These are phyloP conservation scores for Tenodera sinensis DNA, from an alignment of 2,888 invertebrate species.

Conservation along the genomic window DNA sequence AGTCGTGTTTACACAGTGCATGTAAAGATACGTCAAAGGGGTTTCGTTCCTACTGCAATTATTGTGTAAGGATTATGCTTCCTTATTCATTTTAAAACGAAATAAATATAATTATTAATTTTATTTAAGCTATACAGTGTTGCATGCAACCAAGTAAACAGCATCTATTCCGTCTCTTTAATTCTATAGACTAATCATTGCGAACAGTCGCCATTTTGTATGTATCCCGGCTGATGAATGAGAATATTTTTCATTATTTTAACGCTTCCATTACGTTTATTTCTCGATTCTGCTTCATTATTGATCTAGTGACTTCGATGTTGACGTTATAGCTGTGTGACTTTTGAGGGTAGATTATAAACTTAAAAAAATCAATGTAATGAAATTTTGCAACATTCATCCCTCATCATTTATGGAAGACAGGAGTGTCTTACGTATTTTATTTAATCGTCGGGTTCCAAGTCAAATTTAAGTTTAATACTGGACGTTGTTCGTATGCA, in stretches of 20 bases:
- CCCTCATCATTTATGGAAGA: conserved; percentile 13
- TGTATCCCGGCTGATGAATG: conserved; percentile 33
- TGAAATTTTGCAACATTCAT: not conserved
- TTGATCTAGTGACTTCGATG: not conserved
- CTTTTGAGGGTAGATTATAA: not conserved
- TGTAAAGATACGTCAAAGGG: conserved; percentile 32
- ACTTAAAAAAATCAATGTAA: not conserved
- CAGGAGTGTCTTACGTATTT: conserved; percentile 4
- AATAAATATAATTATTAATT: not conserved
- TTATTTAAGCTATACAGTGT: not conserved
- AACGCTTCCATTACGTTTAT: not conserved
- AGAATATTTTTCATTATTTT: conserved; percentile 24
- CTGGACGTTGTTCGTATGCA: not conserved
- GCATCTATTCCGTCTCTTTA: not conserved
- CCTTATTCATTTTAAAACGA: not conserved
- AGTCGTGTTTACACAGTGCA: conserved; percentile 34
- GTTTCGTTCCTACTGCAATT: conserved; percentile 27
- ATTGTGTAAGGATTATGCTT: conserved; percentile 26
- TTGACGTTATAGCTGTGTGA: not conserved
- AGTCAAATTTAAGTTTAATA: not conserved
- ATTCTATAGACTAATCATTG: conserved; percentile 30
- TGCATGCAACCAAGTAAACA: not conserved
- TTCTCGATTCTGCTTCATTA: not conserved
- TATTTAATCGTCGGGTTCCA: not conserved
- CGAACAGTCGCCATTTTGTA: conserved; percentile 34